Conservation (phyloP, 2,113 vertebrate genomes). For the Cepphus grylle region DNA sequence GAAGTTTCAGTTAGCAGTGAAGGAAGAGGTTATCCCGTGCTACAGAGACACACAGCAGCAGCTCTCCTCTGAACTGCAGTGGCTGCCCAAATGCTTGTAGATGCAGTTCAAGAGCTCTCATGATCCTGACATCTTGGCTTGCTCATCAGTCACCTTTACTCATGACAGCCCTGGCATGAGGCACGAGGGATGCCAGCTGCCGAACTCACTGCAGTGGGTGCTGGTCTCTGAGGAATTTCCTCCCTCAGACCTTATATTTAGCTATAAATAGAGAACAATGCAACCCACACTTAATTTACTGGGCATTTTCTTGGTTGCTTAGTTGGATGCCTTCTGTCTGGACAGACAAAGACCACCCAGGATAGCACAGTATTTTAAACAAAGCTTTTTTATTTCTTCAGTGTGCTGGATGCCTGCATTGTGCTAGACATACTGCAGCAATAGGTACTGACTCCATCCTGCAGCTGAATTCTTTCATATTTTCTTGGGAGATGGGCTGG, state of each 20-base stretch:
- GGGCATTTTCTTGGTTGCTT: not conserved
- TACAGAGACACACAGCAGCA: not conserved
- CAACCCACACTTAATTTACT: not conserved
- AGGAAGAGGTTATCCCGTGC: not conserved
- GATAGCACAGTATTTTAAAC: not conserved
- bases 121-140: not conserved
- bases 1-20: not conserved
- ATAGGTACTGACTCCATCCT: not conserved
- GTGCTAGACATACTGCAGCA: not conserved
- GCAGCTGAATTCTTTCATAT: not conserved
- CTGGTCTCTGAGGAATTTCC: not conserved
- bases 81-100: not conserved
- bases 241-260: not conserved
- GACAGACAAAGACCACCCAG: not conserved
- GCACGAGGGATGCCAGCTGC: accelerated
- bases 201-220: not conserved
- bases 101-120: not conserved
- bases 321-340: not conserved
- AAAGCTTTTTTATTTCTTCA: not conserved
- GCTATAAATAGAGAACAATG: not conserved
- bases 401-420: not conserved
- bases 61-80: not conserved
- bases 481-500: not conserved
- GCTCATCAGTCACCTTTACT: not conserved
- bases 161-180: not conserved